phyloP scores from a whole-genome alignment of 2,113 vertebrate genomes.

The Pedionomus torquatus region DNA sequence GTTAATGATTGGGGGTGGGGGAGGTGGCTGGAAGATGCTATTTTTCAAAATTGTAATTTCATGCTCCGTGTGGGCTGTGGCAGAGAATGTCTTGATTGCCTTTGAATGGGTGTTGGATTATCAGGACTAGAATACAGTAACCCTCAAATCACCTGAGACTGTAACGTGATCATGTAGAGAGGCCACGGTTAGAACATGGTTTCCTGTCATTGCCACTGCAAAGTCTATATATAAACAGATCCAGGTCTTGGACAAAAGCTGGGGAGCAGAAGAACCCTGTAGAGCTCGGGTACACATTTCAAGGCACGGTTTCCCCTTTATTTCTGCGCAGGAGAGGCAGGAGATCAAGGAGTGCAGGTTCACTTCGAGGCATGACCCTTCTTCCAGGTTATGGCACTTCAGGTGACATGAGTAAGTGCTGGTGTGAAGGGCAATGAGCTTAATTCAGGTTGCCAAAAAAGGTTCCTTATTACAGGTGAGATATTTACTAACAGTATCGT shows the following conservation, averaged over 20 bases:
- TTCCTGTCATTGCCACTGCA: background rate
- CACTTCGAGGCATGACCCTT: background rate
- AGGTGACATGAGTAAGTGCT: background rate
- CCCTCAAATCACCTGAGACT: background rate
- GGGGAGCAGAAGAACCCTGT: background rate
- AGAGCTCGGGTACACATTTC: background rate
- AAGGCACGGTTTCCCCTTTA: background rate
- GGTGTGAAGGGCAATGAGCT: background rate
- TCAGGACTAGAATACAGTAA: background rate
- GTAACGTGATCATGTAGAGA: background rate
- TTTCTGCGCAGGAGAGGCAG: too few relatives aligned
- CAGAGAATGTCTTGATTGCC: background rate
- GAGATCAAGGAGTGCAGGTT: background rate
- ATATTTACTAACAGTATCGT: background rate
- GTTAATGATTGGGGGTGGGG: background rate
- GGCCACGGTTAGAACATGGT: background rate
- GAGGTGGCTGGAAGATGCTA: background rate
- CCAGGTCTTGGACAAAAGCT: background rate
- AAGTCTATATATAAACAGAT: background rate
- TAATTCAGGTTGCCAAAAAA: background rate
- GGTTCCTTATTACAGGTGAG: background rate
- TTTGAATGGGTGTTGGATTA: background rate
- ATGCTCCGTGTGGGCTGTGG: background rate
- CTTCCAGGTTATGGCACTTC: background rate
- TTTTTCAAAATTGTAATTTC: background rate